phyloP scores from a whole-genome alignment of 2,888 invertebrate genomes.

The Scrobipalpa atriplicella region DNA sequence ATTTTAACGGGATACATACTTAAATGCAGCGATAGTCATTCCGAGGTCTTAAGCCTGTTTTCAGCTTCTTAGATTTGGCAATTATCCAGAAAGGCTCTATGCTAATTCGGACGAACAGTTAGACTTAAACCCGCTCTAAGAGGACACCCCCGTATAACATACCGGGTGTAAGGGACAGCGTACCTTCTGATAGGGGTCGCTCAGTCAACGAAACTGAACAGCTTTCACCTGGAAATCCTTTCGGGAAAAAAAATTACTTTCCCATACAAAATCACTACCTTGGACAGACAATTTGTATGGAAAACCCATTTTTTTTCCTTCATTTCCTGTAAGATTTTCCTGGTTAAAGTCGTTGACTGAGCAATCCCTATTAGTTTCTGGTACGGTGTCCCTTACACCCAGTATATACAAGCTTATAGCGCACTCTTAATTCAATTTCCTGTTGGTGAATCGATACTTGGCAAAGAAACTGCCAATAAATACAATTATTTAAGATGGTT shows the following conservation, averaged over 20 bases:
- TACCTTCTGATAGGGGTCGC: no score
- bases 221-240: no score
- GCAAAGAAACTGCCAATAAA: conserved; percentile 19
- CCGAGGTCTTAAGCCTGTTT: conserved; percentile 32
- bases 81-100: conserved; percentile 57
- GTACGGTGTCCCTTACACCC: no score
- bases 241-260: no score
- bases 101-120: conserved; percentile 50
- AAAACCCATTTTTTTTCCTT: no score
- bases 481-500: not conserved
- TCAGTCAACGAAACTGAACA: no score
- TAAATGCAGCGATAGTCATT: conserved; percentile 19
- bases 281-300: no score
- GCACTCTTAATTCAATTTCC: conserved; percentile 24
- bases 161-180: no score
- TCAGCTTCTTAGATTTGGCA: conserved; percentile 52
- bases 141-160: conserved; percentile 19
- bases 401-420: conserved; percentile 25
- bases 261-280: no score
- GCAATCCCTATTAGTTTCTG: no score
- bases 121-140: conserved; percentile 27
- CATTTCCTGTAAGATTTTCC: no score
- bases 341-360: no score
- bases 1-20: not conserved
- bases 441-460: conserved; percentile 25